Conservation (phyloP, 2,888 invertebrate species). For the Muscina levida region DNA sequence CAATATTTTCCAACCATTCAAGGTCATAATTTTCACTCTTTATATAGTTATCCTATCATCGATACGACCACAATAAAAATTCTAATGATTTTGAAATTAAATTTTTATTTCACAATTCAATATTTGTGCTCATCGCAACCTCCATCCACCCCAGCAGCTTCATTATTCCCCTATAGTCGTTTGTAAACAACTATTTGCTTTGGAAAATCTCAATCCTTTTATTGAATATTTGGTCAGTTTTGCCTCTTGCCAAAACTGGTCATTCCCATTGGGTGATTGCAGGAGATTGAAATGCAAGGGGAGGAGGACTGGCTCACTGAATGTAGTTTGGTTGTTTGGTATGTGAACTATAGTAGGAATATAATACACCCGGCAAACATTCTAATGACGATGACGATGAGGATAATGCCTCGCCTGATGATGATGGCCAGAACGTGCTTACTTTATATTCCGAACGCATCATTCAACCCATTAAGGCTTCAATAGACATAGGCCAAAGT, state of each 20-base stretch:
- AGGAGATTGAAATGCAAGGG: neutral
- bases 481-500: slow-evolving; percentile 28
- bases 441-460: slow-evolving; percentile 40
- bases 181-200: slow-evolving; percentile 6
- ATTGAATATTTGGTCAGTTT: slow-evolving; percentile 43
- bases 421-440: slow-evolving; percentile 42
- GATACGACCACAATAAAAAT: slow-evolving; percentile 7
- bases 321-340: no score
- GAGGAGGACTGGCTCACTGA: no score
- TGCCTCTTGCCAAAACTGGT: slow-evolving; percentile 29
- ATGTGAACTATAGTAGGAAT: neutral
- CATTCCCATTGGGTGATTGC: slow-evolving; percentile 12
- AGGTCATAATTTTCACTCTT: no score
- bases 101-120: slow-evolving; percentile 39
- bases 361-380: slow-evolving; percentile 32
- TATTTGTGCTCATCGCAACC: slow-evolving; percentile 9
- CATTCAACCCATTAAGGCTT: slow-evolving; percentile 36
- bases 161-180: neutral
- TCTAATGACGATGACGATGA: slow-evolving; percentile 41
- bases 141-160: neutral
- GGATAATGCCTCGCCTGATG: slow-evolving; percentile 30
- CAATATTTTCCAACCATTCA: no score
- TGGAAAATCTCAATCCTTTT: slow-evolving; percentile 38
- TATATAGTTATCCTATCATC: no score
- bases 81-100: slow-evolving; percentile 36